These are phyloP conservation scores for Diplogasteroides magnus DNA, from an alignment of 1,140 invertebrate genomes.

Conservation along the genomic window DNA sequence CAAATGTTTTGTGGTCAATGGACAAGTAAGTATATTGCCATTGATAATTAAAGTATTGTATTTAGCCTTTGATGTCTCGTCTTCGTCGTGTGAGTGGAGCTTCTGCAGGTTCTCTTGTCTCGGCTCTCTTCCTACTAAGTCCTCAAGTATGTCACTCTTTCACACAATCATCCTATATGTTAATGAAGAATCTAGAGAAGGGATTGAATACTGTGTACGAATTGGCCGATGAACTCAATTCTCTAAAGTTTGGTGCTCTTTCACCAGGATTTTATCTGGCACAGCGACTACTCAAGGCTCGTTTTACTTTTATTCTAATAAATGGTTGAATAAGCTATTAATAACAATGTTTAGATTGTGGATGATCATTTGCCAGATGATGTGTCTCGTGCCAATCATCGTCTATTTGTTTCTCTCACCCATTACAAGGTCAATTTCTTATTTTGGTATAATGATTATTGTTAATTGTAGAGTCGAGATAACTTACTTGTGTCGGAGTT, in stretches of 20 bases:
- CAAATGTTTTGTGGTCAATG: constrained; percentile 45
- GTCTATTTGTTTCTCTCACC: constrained; percentile 45
- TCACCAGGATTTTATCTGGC: constrained; percentile 49
- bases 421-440: constrained; percentile 26
- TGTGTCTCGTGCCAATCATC: constrained; percentile 30
- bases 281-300: constrained; percentile 38
- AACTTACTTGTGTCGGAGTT: constrained; percentile 23
- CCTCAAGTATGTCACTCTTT: constrained; percentile 37
- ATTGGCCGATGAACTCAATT: constrained; percentile 49
- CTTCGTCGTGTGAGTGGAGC: constrained; percentile 42
- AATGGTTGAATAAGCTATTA: too few species aligned
- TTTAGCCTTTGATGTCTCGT: constrained; percentile 20
- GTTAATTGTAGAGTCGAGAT: constrained; percentile 25
- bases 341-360: constrained; percentile 21
- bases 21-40: too few species aligned
- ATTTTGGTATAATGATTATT: too few species aligned
- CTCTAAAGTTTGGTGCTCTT: constrained; percentile 43
- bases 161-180: too few species aligned
- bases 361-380: constrained; percentile 44
- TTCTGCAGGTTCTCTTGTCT: constrained; percentile 49
- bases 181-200: constrained; percentile 22
- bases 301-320: too few species aligned
- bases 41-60: constrained; percentile 1
- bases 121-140: constrained; percentile 37
- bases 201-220: constrained; percentile 42